A percentile compares a stretch with the other conserved stretches of the same genome.
phyloP scores from a whole-genome alignment of 2,888 invertebrate genomes.

The Machimus atricapillus region DNA sequence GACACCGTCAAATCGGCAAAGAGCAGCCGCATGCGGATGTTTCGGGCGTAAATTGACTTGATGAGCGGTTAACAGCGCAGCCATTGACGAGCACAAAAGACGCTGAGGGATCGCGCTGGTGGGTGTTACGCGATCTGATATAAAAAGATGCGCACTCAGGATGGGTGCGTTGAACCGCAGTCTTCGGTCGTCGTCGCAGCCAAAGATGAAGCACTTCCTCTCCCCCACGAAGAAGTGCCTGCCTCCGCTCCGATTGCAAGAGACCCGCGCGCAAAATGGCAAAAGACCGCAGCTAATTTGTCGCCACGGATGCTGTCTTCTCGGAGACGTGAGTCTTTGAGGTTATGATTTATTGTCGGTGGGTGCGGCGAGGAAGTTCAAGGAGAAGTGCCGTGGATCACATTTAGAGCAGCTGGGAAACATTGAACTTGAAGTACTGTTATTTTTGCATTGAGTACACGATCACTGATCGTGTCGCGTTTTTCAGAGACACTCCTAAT shows the following conservation, averaged over 20 bases:
- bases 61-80: background rate
- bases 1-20: background rate
- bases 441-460: background rate
- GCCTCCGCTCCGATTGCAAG: background rate
- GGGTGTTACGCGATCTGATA: background rate
- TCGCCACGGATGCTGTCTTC: background rate
- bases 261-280: background rate
- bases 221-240: background rate
- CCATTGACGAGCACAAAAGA: background rate
- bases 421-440: background rate
- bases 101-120: background rate
- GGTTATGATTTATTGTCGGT: background rate
- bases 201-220: background rate
- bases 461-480: background rate
- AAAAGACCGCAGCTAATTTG: background rate
- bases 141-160: background rate
- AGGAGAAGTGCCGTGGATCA: background rate
- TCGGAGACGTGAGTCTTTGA: background rate
- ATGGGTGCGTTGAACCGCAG: background rate
- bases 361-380: background rate
- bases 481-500: background rate
- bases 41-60: background rate
- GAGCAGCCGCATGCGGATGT: background rate
- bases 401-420: background rate
- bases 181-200: background rate